These are phyloP conservation scores for Littorina saxatilis DNA, from an alignment of 1,140 invertebrate species.

Conservation along the genomic window DNA sequence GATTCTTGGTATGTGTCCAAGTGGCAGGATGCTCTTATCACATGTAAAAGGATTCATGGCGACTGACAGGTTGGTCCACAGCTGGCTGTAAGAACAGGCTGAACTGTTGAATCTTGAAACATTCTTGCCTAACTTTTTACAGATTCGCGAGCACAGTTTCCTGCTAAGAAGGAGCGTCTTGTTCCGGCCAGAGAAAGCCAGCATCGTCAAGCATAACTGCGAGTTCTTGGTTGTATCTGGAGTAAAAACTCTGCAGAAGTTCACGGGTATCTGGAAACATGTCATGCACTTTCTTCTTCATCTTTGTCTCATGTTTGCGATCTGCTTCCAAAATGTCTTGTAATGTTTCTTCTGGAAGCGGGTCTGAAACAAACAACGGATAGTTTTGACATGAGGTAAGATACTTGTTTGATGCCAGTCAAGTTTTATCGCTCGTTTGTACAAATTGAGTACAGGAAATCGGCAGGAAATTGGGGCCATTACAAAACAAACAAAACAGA, in stretches of 20 bases:
- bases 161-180: no score
- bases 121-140: no score
- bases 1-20: no score
- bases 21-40: no score
- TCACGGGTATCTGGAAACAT: constrained; percentile 42
- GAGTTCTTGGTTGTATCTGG: constrained; percentile 36
- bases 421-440: neutral
- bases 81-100: no score
- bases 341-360: neutral
- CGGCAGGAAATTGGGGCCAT: neutral
- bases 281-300: constrained; percentile 31
- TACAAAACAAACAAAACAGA: no score
- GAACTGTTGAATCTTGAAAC: no score
- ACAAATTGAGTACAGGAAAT: neutral
- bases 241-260: constrained; percentile 37
- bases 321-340: neutral
- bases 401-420: neutral
- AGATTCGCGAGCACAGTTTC: no score
- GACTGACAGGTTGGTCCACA: no score
- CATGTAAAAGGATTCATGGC: no score
- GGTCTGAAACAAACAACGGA: constrained; percentile 17
- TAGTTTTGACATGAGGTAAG: no score
- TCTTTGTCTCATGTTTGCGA: constrained; percentile 29
- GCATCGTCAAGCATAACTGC: constrained; percentile 20
- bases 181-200: constrained; percentile 26